Conservation (phyloP, 2,888 invertebrate genomes). For the Eupithecia centaureata region DNA sequence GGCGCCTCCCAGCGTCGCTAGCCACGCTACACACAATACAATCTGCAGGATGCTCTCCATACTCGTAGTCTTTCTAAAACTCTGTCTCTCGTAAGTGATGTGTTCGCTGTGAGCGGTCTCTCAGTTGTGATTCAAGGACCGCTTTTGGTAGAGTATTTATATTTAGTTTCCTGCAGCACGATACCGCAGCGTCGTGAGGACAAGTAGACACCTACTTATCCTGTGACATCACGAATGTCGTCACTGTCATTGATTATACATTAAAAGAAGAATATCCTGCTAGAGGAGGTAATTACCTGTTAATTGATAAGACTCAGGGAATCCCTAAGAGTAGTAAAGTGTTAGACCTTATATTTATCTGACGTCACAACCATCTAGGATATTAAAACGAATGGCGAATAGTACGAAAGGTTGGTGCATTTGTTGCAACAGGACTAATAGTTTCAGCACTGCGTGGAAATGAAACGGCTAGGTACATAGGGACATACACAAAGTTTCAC, state of each 20-base stretch:
- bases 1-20: neutral
- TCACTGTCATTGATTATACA: neutral
- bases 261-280: neutral
- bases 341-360: neutral
- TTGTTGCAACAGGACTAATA: too few species aligned
- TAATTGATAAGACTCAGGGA: neutral
- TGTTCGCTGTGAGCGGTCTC: slow-evolving; percentile 1
- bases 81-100: neutral
- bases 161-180: neutral
- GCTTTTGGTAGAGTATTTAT: slow-evolving; percentile 2
- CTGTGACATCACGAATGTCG: slow-evolving; percentile 1
- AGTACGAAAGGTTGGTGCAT: too few species aligned
- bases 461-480: too few species aligned
- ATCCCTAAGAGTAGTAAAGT: neutral
- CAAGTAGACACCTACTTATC: neutral
- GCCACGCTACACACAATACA: neutral
- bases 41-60: neutral
- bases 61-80: neutral
- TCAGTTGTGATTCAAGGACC: neutral
- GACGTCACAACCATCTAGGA: too few species aligned
- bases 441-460: too few species aligned
- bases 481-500: too few species aligned
- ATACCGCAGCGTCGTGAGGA: neutral
- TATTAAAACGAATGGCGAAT: too few species aligned
- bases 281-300: neutral